Evolutionary conservation across 2,113 vertebrate genomes (phyloP).

Genomic region (Opisthocomus hoazin): DNA sequence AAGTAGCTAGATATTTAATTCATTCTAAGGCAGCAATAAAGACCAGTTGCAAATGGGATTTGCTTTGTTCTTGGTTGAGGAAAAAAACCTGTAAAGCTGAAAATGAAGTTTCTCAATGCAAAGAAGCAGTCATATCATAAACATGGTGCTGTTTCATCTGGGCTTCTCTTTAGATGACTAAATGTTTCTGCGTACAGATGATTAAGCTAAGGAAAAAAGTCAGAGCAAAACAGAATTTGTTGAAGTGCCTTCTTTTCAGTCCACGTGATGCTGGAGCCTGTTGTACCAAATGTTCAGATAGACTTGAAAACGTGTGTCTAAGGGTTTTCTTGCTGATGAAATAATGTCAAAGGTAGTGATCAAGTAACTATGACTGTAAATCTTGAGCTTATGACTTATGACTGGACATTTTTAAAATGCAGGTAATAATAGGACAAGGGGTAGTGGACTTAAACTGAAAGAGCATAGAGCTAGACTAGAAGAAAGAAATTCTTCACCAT

Average conservation of each 20-base stretch:
- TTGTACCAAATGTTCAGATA: neutral
- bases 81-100: neutral
- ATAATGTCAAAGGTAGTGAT: neutral
- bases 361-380: neutral
- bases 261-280: neutral
- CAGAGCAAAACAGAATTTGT: neutral
- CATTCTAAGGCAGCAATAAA: neutral
- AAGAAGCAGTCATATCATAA: neutral
- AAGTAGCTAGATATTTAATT: neutral
- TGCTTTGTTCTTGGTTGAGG: neutral
- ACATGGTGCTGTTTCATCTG: neutral
- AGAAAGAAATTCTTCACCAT: too few species aligned
- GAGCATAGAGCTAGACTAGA: too few species aligned
- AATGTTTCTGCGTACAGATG: neutral
- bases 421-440: too few species aligned
- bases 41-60: neutral
- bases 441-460: too few species aligned
- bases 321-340: neutral
- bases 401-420: too few species aligned
- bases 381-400: neutral
- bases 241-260: neutral
- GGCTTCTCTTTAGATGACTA: neutral
- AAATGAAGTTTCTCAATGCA: neutral
- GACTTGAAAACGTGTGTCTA: neutral
- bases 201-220: neutral